A percentile compares a stretch with the other conserved stretches of the same genome.
phyloP scores from a whole-genome alignment of 2,113 vertebrate genomes.

The Dendrocopos noguchii region DNA sequence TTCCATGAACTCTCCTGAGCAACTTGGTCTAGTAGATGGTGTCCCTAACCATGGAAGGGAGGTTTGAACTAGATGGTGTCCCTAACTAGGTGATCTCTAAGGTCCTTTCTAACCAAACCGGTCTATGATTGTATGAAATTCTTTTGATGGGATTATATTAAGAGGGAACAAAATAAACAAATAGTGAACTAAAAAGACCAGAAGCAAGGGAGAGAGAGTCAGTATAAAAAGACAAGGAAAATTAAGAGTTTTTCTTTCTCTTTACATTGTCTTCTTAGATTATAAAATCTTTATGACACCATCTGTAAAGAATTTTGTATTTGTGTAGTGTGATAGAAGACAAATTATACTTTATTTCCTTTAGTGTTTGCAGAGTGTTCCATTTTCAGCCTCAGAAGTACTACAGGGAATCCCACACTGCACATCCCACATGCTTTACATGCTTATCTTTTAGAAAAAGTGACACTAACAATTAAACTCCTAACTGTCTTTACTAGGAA shows the following conservation, averaged over 20 bases:
- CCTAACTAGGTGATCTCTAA: too few species aligned
- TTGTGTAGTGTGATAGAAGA: neutral
- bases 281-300: neutral
- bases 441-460: neutral
- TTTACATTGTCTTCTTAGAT: neutral
- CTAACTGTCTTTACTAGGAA: neutral
- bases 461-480: constrained; percentile 3
- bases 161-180: neutral
- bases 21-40: too few species aligned
- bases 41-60: too few species aligned
- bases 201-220: neutral
- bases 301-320: neutral
- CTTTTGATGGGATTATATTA: neutral
- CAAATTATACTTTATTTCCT: neutral
- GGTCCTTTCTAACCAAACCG: too few species aligned
- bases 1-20: neutral
- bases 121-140: neutral
- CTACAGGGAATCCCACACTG: neutral
- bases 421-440: neutral
- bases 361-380: neutral
- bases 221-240: neutral
- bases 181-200: neutral
- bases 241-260: neutral
- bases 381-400: neutral
- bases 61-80: too few species aligned